A percentile compares a stretch with the other conserved stretches of the same genome.
These are phyloP conservation scores for Zaprionus capensis DNA, from an alignment of 1,140 invertebrate genomes.

Conservation along the genomic window DNA sequence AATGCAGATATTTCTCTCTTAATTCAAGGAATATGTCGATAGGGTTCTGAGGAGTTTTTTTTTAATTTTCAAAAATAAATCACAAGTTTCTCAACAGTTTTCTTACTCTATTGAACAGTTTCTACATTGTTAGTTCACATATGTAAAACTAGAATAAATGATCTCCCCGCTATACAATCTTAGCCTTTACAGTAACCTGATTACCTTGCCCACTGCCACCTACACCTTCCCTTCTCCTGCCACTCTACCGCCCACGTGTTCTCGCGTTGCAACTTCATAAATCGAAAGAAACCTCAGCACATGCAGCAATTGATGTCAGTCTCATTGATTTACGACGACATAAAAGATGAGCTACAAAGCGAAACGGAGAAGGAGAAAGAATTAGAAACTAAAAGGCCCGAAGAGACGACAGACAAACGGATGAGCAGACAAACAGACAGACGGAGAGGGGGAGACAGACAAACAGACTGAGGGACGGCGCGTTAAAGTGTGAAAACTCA, in stretches of 20 bases:
- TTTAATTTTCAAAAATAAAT: too few relatives aligned
- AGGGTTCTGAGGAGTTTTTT: too few relatives aligned
- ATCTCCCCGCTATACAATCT: not conserved
- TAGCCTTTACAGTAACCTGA: not conserved
- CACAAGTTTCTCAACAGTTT: not conserved
- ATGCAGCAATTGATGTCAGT: slow-evolving; percentile 48
- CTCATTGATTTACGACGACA: slow-evolving; percentile 49
- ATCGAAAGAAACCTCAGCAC: slow-evolving; percentile 29
- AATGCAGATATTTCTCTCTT: too few relatives aligned
- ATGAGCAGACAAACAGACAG: not conserved
- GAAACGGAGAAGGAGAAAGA: slow-evolving; percentile 1
- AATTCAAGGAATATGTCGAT: too few relatives aligned
- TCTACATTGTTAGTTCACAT: not conserved
- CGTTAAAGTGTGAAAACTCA: slow-evolving; percentile 56
- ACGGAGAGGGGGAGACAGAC: not conserved
- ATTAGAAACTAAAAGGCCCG: slow-evolving; percentile 31
- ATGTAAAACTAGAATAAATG: not conserved
- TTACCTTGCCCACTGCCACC: not conserved
- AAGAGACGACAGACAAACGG: not conserved
- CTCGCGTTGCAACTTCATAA: slow-evolving; percentile 11
- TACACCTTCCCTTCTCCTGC: not conserved
- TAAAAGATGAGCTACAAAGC: slow-evolving; percentile 36
- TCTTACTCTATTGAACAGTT: not conserved
- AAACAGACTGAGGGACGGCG: slow-evolving; percentile 1
- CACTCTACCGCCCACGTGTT: slow-evolving; percentile 26